phyloP scores from a whole-genome alignment of 92 coral and sea anemone species.

The Heteractis magnifica region DNA sequence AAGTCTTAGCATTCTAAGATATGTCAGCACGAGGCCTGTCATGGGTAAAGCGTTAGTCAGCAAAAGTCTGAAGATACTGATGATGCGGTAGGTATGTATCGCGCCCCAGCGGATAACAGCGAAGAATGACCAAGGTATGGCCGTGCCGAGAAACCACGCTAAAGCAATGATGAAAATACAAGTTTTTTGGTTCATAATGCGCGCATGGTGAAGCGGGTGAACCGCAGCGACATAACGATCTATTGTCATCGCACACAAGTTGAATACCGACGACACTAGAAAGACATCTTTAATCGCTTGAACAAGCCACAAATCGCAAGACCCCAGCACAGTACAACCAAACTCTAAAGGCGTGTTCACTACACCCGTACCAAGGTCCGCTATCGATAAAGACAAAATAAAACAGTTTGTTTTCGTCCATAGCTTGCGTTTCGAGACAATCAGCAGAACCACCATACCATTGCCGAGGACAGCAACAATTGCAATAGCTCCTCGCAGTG shows the following conservation, averaged over 20 bases:
- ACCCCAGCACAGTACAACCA: conserved; percentile 11
- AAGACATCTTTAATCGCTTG: conserved; percentile 27
- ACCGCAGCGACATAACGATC: conserved; percentile 28
- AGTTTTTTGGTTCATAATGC: neutral
- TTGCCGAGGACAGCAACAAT: conserved; percentile 23
- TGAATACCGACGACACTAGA: conserved; percentile 5
- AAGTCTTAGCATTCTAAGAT: conserved; percentile 4
- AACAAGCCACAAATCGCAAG: conserved; percentile 23
- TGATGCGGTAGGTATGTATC: conserved; percentile 1
- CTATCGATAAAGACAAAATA: conserved; percentile 17
- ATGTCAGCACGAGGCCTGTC: conserved; percentile 1
- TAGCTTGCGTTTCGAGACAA: conserved; percentile 13
- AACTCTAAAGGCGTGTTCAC: conserved; percentile 27
- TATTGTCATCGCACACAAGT: conserved; percentile 18
- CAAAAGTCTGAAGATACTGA: conserved; percentile 15
- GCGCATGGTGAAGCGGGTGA: neutral
- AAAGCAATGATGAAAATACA: neutral
- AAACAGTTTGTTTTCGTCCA: conserved; percentile 28
- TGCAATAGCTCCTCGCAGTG: conserved; percentile 19
- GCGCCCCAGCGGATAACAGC: neutral
- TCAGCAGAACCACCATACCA: conserved; percentile 16
- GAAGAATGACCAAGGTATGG: conserved; percentile 19
- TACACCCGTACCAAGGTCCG: conserved; percentile 26
- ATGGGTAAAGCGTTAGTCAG: conserved; percentile 16
- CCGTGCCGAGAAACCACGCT: conserved; percentile 16